These are phyloP conservation scores for Mastigias papua DNA, from an alignment of 30 jellyfish, hydroid and myxozoan species.

Conservation along the genomic window DNA sequence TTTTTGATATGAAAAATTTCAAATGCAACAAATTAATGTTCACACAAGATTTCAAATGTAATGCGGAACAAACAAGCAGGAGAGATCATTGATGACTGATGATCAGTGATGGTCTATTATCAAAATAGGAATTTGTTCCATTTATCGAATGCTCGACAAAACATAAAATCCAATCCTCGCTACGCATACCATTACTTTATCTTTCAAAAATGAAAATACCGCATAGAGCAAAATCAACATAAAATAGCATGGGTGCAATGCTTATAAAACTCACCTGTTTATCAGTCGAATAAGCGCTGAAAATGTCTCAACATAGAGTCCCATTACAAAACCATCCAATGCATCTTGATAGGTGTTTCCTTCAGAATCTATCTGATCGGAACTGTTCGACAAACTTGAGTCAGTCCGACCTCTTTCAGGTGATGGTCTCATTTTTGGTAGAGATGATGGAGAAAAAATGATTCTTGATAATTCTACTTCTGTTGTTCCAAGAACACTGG, in stretches of 20 bases:
- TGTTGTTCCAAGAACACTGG: constrained; percentile 89
- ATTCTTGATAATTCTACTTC: constrained; percentile 82
- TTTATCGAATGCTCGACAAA: too few species aligned
- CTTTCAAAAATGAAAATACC: too few species aligned
- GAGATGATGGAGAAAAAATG: constrained; percentile 74
- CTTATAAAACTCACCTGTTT: constrained; percentile 67
- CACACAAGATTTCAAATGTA: too few species aligned
- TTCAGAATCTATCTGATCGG: constrained; percentile 23
- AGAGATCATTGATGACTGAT: too few species aligned
- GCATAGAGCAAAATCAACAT: too few species aligned
- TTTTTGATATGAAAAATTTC: too few species aligned
- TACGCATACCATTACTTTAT: too few species aligned
- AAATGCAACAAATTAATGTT: too few species aligned
- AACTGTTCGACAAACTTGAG: constrained; percentile 30
- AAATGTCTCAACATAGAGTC: constrained; percentile 95
- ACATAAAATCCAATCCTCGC: too few species aligned
- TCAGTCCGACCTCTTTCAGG: constrained; percentile 61
- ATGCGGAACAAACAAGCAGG: too few species aligned
- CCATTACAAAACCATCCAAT: constrained; percentile 88
- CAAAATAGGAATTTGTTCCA: too few species aligned
- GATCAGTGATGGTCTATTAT: too few species aligned
- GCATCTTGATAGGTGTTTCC: constrained; percentile 74
- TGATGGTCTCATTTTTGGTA: constrained; percentile 53
- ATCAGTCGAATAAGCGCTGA: constrained; percentile 86
- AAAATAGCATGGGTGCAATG: neutral